Evolutionary conservation across 1,140 invertebrate genomes (phyloP), one percentile per base, ranked within the genome.

Genomic region (Trichonephila clavata): DNA sequence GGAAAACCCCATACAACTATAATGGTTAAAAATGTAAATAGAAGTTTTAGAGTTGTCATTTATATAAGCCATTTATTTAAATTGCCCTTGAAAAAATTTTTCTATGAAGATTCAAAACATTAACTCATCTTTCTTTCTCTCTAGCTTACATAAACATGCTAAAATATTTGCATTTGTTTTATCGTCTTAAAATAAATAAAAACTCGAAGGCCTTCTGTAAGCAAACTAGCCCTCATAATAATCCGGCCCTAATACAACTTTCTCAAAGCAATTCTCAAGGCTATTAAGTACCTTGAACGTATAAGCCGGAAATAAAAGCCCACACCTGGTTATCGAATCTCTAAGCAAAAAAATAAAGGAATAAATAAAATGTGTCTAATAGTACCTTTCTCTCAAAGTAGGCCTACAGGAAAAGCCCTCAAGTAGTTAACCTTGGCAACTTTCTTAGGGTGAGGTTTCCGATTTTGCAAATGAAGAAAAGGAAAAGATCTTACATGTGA

Each of bases 361-460:
- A 86, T 59, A 86, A 86, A 32, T 60, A 14, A 39, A 32, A 24
- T n/a, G 24, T 32, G 24, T 63, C 27, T 63, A 86, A 63, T 63
- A 59, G 13, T 27, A 63, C 16, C 61, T 60, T 60, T 60, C 59
- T 60, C 59, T 16, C 10, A 50, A 88, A 71, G 86, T 68, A 50
- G 86, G 57, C 21, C 32, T 50, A 24, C 61, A 88, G 86, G 86
- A 88, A 68, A 88, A 88, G 86, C 63, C 86, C 86, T 57, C 14
- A n/a, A 88, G 63, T 50, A 71, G 86, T 88, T 71, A 71, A 88
- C 86, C 86, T 88, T 88, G 86, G 65, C 61, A 24, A 1, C 39
- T 57, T 71, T 63, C 27, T 63, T 61, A 63, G 59, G 59, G 59
- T 86, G 84, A 77, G 71, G 71, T 77, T 77, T 16, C 16, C 27